Conservation (phyloP, 2,113 vertebrate species). For the Meleagris gallopavo region DNA sequence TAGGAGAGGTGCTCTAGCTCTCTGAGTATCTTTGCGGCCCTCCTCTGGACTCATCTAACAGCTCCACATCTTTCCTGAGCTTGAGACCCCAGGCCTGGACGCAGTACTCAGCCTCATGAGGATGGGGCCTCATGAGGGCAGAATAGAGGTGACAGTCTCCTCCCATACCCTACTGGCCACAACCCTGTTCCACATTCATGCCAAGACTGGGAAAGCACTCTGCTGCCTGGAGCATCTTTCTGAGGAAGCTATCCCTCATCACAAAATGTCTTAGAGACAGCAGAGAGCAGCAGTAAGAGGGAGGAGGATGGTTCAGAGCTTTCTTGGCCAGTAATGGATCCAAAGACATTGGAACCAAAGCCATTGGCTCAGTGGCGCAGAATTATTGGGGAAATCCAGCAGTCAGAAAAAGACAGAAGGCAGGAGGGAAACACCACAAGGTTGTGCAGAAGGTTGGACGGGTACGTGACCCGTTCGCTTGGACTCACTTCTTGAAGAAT, state of each 20-base stretch:
- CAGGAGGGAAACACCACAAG: not conserved
- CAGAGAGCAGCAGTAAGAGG: not conserved
- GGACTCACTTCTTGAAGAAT: not conserved
- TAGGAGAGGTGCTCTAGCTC: too few species aligned
- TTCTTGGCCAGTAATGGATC: rapidly evolving
- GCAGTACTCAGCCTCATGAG: too few species aligned
- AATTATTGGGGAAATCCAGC: not conserved
- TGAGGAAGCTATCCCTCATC: not conserved
- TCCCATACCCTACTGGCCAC: too few species aligned
- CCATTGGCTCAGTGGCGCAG: not conserved
- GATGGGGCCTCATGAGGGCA: too few species aligned
- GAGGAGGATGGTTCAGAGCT: not conserved
- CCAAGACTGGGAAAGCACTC: not conserved
- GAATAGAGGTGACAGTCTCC: too few species aligned
- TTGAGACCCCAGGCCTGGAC: too few species aligned
- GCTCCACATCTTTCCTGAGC: too few species aligned
- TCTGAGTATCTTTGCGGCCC: too few species aligned
- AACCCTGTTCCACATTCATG: not conserved
- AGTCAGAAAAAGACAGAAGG: not conserved
- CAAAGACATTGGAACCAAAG: not conserved
- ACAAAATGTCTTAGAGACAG: not conserved
- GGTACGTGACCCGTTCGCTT: not conserved
- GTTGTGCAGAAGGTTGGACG: not conserved
- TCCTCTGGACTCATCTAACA: too few species aligned
- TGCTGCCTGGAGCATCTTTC: not conserved